phyloP scores from a whole-genome alignment of 2,113 vertebrate species.

The Lathamus discolor region DNA sequence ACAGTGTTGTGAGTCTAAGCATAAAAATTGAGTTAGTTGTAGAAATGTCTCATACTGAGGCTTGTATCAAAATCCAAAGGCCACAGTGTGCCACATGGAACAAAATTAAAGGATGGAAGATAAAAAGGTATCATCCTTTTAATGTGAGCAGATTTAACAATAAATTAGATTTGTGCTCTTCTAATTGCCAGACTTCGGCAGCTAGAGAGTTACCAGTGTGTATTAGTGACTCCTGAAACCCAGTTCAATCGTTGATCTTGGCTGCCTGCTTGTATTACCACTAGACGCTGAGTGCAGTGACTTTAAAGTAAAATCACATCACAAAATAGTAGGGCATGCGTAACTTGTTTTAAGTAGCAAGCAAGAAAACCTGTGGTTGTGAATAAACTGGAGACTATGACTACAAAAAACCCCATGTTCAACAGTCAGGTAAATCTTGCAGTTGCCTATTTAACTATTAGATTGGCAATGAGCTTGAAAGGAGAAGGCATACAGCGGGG shows the following conservation, averaged over 20 bases:
- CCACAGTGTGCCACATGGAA: not conserved
- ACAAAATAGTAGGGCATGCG: not conserved
- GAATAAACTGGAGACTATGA: not conserved
- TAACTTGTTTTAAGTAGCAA: not conserved
- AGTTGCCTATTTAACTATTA: not conserved
- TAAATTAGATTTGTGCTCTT: not conserved
- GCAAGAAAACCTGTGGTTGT: not conserved
- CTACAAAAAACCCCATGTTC: accelerated
- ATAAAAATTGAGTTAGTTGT: not conserved
- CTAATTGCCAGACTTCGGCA: not conserved
- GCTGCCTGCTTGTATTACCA: not conserved
- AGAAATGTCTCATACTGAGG: not conserved
- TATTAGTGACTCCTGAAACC: not conserved
- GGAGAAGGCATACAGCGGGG: not conserved
- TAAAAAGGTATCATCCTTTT: not conserved
- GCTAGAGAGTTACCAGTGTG: not conserved
- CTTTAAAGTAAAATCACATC: not conserved
- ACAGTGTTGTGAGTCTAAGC: not conserved
- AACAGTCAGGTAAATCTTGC: not conserved
- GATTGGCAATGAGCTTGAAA: not conserved
- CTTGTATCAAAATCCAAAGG: not conserved
- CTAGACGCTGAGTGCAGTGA: not conserved
- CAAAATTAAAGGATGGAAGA: not conserved
- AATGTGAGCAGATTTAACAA: not conserved
- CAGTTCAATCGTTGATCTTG: not conserved